Evolutionary conservation across 2,888 invertebrate genomes (phyloP).

Genomic region (Oscheius sp.): DNA sequence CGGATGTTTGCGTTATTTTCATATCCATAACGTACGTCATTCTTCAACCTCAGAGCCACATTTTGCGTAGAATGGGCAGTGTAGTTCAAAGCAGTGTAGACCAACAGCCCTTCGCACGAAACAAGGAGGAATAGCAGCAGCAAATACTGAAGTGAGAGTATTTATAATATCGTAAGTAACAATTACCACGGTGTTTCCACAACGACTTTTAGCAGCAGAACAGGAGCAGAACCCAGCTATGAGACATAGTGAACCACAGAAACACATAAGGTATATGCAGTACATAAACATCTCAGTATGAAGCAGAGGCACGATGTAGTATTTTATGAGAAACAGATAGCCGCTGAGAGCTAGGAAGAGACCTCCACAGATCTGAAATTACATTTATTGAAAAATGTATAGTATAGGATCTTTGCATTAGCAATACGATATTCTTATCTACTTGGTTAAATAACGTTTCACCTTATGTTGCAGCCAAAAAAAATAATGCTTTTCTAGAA

Average conservation of each 20-base stretch:
- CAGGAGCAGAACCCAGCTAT: conserved; percentile 40
- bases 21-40: conserved; percentile 20
- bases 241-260: conserved; percentile 39
- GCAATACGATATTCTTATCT: too few species aligned
- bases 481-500: too few species aligned
- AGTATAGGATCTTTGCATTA: too few species aligned
- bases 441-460: too few species aligned
- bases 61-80: conserved; percentile 8
- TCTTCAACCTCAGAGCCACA: background rate
- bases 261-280: conserved; percentile 41
- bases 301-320: conserved; percentile 43
- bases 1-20: background rate
- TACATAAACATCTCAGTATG: conserved; percentile 44
- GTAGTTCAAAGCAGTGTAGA: conserved; percentile 14
- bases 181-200: conserved; percentile 9
- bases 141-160: conserved; percentile 15
- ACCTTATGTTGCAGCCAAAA: too few species aligned
- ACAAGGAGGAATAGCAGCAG: conserved; percentile 4
- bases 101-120: conserved; percentile 10
- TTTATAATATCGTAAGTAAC: background rate
- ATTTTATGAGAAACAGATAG: conserved; percentile 39
- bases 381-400: too few species aligned
- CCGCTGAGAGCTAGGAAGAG: conserved; percentile 39
- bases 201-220: conserved; percentile 13
- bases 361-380: conserved; percentile 45